Evolutionary conservation across 2,888 invertebrate species (phyloP).

Genomic region (Callyntrura guangdongensis): DNA sequence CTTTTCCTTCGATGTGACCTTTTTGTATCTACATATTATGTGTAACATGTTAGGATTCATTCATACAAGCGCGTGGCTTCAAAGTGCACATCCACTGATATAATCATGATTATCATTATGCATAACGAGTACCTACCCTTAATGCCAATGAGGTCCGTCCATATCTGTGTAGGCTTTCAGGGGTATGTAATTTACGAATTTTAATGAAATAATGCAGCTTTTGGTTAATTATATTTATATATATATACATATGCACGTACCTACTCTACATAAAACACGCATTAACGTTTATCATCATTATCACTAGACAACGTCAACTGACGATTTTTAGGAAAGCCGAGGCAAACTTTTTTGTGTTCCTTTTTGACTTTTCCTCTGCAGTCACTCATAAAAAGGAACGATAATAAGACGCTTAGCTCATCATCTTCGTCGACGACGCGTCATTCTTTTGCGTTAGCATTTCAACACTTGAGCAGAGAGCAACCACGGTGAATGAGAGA

Average conservation of each 20-base stretch:
- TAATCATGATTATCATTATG: slow-evolving; percentile 13
- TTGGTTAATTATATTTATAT: slow-evolving; percentile 35
- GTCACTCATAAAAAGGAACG: slow-evolving; percentile 27
- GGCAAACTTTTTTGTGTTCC: slow-evolving; percentile 27
- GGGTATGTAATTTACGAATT: not conserved
- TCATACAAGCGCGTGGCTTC: not conserved
- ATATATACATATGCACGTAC: slow-evolving; percentile 6
- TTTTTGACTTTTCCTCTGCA: slow-evolving; percentile 43
- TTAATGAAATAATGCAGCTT: slow-evolving; percentile 47
- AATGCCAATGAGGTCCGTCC: slow-evolving; percentile 37
- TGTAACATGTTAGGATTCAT: not conserved
- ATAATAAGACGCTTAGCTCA: slow-evolving; percentile 53
- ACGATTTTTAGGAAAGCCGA: slow-evolving; percentile 53
- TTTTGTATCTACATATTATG: not conserved
- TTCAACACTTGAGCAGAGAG: slow-evolving; percentile 33
- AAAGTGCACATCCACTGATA: slow-evolving; percentile 34
- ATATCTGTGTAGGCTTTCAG: not conserved
- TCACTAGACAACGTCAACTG: not conserved
- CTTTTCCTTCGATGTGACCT: not conserved
- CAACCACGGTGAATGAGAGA: slow-evolving; percentile 63
- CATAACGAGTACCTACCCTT: not conserved
- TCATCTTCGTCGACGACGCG: slow-evolving; percentile 7
- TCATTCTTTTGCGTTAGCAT: slow-evolving; percentile 35
- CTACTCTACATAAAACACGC: slow-evolving; percentile 32
- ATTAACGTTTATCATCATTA: slow-evolving; percentile 45